Conservation (phyloP, 2,888 invertebrate species). For the Toxonevra muliebris region DNA sequence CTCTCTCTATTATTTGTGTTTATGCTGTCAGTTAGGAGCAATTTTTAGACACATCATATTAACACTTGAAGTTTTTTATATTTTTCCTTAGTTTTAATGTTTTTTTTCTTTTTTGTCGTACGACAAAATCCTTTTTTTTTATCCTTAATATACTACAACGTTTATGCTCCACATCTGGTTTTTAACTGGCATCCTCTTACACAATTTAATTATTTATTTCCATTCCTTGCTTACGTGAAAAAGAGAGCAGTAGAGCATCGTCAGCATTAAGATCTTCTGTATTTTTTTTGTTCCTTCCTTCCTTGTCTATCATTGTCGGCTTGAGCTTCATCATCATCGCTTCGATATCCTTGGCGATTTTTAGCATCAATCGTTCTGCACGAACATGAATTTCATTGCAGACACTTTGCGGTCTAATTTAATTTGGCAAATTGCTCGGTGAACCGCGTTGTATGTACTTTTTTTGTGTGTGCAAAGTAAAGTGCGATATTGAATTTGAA, state of each 20-base stretch:
- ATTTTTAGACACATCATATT: not conserved
- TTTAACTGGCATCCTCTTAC: not conserved
- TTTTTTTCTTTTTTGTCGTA: not conserved
- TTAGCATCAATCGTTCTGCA: not conserved
- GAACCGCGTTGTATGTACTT: slow-evolving; percentile 27
- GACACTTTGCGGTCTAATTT: slow-evolving; percentile 56
- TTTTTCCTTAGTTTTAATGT: not conserved
- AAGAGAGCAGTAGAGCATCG: not conserved
- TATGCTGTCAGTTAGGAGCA: not conserved
- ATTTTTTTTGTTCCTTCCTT: not conserved
- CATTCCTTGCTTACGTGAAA: not conserved
- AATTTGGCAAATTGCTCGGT: slow-evolving; percentile 47
- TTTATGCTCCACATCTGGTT: slow-evolving; percentile 2
- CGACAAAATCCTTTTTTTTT: not conserved
- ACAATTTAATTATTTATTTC: slow-evolving; percentile 10
- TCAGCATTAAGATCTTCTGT: not conserved
- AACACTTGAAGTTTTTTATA: slow-evolving; percentile 19
- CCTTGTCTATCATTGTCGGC: not conserved
- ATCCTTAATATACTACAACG: not conserved
- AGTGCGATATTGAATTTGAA: slow-evolving; percentile 4
- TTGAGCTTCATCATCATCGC: not conserved
- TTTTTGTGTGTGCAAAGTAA: not conserved
- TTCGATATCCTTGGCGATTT: not conserved
- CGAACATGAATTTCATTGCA: slow-evolving; percentile 33
- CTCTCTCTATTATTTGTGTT: no score